Base-by-base conservation (phyloP, 37 sponge, comb jelly and placozoan species). In the Haliclona indistincta region DNA sequence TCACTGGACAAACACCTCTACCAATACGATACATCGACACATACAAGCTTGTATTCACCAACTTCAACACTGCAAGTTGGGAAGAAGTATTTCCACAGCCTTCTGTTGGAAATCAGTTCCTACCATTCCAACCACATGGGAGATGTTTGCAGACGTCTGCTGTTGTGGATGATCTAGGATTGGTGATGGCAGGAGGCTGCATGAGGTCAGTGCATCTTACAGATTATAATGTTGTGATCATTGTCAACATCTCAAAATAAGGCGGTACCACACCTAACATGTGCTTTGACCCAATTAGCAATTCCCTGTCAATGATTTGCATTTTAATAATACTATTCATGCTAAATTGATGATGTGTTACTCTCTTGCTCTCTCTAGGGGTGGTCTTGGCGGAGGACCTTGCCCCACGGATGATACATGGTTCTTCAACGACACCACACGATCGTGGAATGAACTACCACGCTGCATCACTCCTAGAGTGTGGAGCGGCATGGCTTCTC, bases 401-500 rank as follows among this genome's bases (percentile, higher is more conserved):
- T 87, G 87, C 68, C 87, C 87, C 11, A 30, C 81, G n/a, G 75
- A 81, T 22, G 87, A 87, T 63, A 33, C 64, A 7, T 87, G 87
- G 87, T 45, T 32, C 35, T 80, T 75, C 56, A 51, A 87, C 38
- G 52, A 19, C 17, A 25, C 32, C 37, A 49, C 35, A 2, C 3
- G 36, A 22, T 11, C 4, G 25, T 87, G 87, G 87, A 60, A 17
- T 11, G 71, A 68, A 23, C 70, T 87, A 0, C 65, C 65, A 11
- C 53, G 49, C 58, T 87, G 87, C 33, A 38, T 56, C 54, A 68
- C 81, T 37, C 81, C 87, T 2, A 51, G 87, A 34, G 41, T 36
- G 1, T 87, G 70, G 64, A 58, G 68, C 44, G 71, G 33, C 11
- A 87, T 87, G 87, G 75, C 76, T 26, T 69, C 75, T 44, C 80